These are phyloP conservation scores for Sebastes nivosus DNA, from an alignment of 2,797 vertebrate species.

Conservation along the genomic window DNA sequence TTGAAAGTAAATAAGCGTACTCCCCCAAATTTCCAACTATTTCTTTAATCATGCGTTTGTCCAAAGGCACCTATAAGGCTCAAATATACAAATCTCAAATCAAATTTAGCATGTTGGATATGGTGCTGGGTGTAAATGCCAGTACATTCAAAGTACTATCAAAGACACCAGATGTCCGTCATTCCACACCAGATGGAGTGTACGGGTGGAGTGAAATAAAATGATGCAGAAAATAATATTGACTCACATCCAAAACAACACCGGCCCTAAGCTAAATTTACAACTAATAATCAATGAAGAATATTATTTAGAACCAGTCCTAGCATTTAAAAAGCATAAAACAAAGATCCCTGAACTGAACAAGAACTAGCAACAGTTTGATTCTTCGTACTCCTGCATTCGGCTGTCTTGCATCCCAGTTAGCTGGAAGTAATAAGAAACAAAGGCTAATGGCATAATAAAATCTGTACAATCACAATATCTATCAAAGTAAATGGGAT, in stretches of 20 bases:
- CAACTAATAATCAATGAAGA: background rate
- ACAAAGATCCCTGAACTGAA: background rate
- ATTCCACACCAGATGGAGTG: background rate
- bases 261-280: background rate
- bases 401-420: background rate
- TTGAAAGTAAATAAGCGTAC: background rate
- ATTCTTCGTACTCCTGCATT: background rate
- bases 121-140: background rate
- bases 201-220: background rate
- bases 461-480: background rate
- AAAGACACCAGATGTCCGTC: background rate
- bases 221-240: background rate
- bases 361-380: background rate
- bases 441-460: constrained; percentile 5
- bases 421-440: constrained; percentile 9
- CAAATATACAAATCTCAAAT: background rate
- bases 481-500: constrained; percentile 4
- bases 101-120: background rate
- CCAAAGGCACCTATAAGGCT: background rate
- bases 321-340: background rate
- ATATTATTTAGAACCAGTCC: background rate
- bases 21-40: background rate
- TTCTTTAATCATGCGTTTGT: background rate
- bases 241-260: background rate
- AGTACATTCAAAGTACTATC: background rate